Evolutionary conservation across 1,140 invertebrate species (phyloP).

Genomic region (Psix sp.): DNA sequence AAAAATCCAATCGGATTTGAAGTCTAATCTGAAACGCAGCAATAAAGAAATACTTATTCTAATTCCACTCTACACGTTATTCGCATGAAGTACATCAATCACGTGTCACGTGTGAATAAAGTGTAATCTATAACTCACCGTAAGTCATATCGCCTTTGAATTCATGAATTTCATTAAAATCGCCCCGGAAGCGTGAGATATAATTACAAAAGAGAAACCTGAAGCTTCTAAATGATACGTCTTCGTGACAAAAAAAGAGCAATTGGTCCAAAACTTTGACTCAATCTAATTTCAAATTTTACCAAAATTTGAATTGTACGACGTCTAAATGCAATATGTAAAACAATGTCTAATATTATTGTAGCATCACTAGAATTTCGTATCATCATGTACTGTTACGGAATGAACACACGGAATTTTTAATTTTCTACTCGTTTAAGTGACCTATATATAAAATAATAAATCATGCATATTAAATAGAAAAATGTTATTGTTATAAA

Average conservation of each 20-base stretch:
- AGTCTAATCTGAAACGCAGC: conserved; percentile 21
- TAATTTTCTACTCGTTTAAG: too few species aligned
- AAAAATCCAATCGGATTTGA: conserved; percentile 35
- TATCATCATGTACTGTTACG: too few species aligned
- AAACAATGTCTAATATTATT: too few species aligned
- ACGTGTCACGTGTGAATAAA: conserved; percentile 35
- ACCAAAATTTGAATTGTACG: too few species aligned
- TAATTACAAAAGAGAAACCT: conserved; percentile 20
- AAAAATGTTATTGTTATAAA: too few species aligned
- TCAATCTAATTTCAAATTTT: too few species aligned
- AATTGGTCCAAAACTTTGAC: too few species aligned
- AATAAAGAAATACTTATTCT: conserved; percentile 40
- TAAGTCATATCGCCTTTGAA: conserved; percentile 25
- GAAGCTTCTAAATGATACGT: not conserved
- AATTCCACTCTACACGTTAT: conserved; percentile 34
- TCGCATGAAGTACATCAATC: conserved; percentile 45
- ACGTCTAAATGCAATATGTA: too few species aligned
- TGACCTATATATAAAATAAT: too few species aligned
- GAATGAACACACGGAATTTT: too few species aligned
- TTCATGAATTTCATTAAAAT: conserved; percentile 43
- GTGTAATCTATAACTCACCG: conserved; percentile 37
- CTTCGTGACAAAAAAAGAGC: not conserved
- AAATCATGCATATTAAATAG: too few species aligned
- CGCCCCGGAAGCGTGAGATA: conserved; percentile 5
- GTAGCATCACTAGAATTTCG: too few species aligned